Evolutionary conservation across 2,888 invertebrate species (phyloP).

Genomic region (Protonemura montana): DNA sequence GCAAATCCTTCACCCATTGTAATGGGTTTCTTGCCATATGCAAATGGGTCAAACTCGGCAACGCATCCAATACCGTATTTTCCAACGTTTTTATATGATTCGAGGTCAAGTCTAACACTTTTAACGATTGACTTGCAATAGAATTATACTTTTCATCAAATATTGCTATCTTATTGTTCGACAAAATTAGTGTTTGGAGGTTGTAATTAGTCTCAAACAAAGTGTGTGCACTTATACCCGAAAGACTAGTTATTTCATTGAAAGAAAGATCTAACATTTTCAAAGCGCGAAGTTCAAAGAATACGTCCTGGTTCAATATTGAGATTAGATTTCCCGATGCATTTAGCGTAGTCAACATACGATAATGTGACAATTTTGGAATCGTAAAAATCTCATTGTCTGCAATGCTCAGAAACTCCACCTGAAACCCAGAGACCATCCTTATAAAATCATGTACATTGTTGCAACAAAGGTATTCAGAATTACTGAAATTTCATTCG

Average conservation of each 20-base stretch:
- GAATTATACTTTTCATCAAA: slow-evolving; percentile 21
- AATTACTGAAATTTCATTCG: too few species aligned
- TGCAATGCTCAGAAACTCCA: slow-evolving; percentile 14
- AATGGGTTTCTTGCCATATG: slow-evolving; percentile 39
- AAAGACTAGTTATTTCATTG: slow-evolving; percentile 35
- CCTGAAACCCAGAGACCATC: background rate
- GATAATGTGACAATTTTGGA: slow-evolving; percentile 66
- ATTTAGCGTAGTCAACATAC: background rate
- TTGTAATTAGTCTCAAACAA: slow-evolving; percentile 21
- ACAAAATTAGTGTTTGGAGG: slow-evolving; percentile 41
- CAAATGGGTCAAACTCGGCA: slow-evolving; percentile 28
- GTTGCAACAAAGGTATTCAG: too few species aligned
- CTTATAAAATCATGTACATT: background rate
- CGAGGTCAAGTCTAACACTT: slow-evolving; percentile 20
- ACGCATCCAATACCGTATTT: background rate
- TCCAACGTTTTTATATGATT: slow-evolving; percentile 21
- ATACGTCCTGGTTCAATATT: background rate
- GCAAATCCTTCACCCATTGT: slow-evolving; percentile 40
- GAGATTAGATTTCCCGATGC: slow-evolving; percentile 32
- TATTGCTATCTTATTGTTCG: slow-evolving; percentile 25
- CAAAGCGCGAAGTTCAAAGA: slow-evolving; percentile 22
- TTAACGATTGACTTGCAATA: slow-evolving; percentile 19
- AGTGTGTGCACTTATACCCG: background rate
- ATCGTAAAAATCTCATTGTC: slow-evolving; percentile 20
- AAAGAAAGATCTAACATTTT: slow-evolving; percentile 37